These are phyloP conservation scores for Diarsia rubi DNA, from an alignment of 2,888 invertebrate genomes.

Conservation along the genomic window DNA sequence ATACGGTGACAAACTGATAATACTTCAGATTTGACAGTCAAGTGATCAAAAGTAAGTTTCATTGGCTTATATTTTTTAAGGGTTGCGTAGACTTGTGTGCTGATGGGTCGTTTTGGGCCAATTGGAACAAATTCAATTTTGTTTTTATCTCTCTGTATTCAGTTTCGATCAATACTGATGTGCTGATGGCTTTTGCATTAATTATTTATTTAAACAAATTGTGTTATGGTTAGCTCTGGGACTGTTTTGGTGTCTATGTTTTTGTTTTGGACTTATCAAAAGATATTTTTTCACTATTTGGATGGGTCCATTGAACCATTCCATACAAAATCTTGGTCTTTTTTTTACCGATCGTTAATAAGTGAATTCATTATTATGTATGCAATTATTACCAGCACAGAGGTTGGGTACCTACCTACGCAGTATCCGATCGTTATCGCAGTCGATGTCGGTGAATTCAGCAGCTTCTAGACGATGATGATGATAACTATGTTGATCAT, in stretches of 20 bases:
- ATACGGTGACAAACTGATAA: constrained; percentile 51
- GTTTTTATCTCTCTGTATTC: constrained; percentile 16
- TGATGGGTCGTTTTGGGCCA: background rate
- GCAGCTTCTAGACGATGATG: background rate
- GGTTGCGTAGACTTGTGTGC: constrained; percentile 3
- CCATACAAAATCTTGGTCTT: background rate
- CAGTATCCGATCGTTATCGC: background rate
- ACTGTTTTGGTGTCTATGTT: constrained; percentile 8
- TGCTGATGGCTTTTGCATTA: background rate
- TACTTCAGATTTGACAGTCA: constrained; percentile 38
- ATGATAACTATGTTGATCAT: background rate
- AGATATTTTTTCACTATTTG: background rate
- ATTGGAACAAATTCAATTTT: background rate
- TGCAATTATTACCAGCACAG: background rate
- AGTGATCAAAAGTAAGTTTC: constrained; percentile 50
- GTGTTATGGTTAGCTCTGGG: background rate
- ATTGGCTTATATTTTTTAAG: constrained; percentile 17
- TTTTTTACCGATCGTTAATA: background rate
- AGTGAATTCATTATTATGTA: background rate
- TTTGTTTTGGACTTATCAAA: background rate
- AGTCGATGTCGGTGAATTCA: background rate
- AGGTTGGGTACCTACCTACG: background rate
- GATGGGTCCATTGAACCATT: too few species aligned
- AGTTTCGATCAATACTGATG: constrained; percentile 18
- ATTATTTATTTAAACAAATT: background rate